Evolutionary conservation across 2,888 invertebrate genomes (phyloP), one percentile per base, ranked within the genome.

Genomic region (Ophonus ardosiacus): DNA sequence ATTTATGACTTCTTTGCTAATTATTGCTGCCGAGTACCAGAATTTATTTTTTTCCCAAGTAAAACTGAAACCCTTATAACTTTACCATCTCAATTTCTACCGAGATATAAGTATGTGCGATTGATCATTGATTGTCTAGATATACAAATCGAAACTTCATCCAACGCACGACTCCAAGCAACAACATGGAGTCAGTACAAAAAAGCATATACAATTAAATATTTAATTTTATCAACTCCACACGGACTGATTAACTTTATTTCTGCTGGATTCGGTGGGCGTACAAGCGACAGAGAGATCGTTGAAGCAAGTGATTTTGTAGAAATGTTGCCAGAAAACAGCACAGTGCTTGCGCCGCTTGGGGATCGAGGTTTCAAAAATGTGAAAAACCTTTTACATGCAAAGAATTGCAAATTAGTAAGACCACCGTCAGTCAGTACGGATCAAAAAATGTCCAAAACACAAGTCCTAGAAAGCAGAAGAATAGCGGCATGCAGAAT

Each of bases 221-320:
- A 89, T 86, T 86, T 89, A 51, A 86, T 89, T 31, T 88, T 87
- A 17, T 86, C 61, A 17, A 88, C 88, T 7, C 88, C 86, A 43
- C 83, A 87, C 85, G 84, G 86, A n/a, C 81, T 87, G 15, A 82
- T 87, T 7, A 87, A 86, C 81, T 87, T 80, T 84, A 85, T 87
- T 63, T 87, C 87, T 31, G 31, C 3, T 15, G 87, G 87, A 24
- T 87, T 61, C 85, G 87, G 87, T 10, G 86, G 86, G n/a, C 40
- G 86, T 79, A 74, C 74, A 76, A 74, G 65, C 57, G 86, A 87
- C 84, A 43, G 51, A 18, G 8, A 85, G n/a, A 56, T 87, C 10
- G 74, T 87, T 0, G 76, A 87, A 86, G 24, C 85, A 13, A 81
- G 86, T 61, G 86, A 81, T 1, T 87, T 79, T 51, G 51, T 87